A percentile compares a stretch with the other conserved stretches of the same genome.
These are phyloP conservation scores for Congeria kusceri DNA, from an alignment of 2,888 invertebrate genomes.

Conservation along the genomic window DNA sequence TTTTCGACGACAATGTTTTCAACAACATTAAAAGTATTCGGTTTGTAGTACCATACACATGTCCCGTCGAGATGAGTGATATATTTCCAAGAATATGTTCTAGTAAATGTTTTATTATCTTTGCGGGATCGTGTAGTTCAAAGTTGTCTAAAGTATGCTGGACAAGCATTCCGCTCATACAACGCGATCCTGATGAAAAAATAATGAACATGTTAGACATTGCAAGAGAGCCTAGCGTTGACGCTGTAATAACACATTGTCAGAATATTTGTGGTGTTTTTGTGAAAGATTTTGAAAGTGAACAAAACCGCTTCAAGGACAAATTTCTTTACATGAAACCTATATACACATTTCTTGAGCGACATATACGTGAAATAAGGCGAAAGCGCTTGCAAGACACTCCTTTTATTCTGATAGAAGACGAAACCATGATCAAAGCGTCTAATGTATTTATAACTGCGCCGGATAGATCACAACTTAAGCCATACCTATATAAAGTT, in stretches of 20 bases:
- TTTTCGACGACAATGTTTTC: constrained; percentile 15
- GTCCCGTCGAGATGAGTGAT: no score
- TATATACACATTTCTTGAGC: not conserved
- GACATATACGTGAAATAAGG: no score
- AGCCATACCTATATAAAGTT: not conserved
- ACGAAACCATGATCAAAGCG: not conserved
- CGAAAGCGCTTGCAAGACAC: not conserved
- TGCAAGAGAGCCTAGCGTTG: not conserved
- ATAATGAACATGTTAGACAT: no score
- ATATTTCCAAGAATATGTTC: no score
- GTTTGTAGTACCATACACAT: no score
- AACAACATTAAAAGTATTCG: no score
- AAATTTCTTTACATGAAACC: not conserved
- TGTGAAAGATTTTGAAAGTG: not conserved
- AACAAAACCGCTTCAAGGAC: not conserved
- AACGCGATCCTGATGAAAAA: no score
- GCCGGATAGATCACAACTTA: not conserved
- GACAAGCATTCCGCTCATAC: no score
- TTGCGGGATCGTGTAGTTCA: no score
- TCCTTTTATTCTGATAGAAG: not conserved
- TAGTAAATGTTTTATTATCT: no score
- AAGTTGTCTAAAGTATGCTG: no score
- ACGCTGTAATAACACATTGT: not conserved
- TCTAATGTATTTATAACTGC: not conserved
- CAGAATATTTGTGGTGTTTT: not conserved